These are phyloP conservation scores for Drosophila kokeensis DNA, from an alignment of 2,888 invertebrate genomes.

Conservation along the genomic window DNA sequence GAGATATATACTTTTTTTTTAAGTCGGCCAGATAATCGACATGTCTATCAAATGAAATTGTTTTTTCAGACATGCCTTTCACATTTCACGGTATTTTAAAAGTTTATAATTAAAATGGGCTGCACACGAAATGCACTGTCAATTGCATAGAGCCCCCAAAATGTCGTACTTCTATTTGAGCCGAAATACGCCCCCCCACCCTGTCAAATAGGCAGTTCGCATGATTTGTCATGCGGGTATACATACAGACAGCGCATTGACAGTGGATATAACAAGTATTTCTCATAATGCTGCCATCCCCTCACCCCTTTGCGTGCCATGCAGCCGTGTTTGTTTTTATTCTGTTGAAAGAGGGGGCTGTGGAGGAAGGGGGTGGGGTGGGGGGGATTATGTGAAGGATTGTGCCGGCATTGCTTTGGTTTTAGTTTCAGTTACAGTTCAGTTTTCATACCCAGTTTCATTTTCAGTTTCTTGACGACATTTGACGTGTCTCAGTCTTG, in stretches of 20 bases:
- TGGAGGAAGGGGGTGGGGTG: background rate
- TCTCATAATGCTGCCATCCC: slow-evolving; percentile 10
- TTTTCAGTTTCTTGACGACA: slow-evolving; percentile 37
- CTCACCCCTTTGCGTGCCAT: slow-evolving; percentile 36
- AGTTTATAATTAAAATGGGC: slow-evolving; percentile 56
- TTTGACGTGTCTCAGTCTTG: slow-evolving; percentile 52
- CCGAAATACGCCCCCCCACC: background rate
- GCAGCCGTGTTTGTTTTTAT: slow-evolving; percentile 32
- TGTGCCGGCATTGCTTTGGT: slow-evolving; percentile 35
- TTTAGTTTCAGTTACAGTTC: slow-evolving; percentile 22
- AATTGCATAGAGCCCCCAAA: slow-evolving; percentile 14
- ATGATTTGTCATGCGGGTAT: slow-evolving; percentile 69
- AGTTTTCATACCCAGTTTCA: slow-evolving; percentile 14
- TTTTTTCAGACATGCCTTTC: background rate
- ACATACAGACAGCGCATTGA: slow-evolving; percentile 38
- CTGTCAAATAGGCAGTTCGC: slow-evolving; percentile 46
- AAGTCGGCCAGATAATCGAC: slow-evolving; percentile 8
- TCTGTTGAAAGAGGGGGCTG: background rate
- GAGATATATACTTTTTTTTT: background rate
- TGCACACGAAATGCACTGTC: slow-evolving; percentile 23
- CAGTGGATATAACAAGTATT: slow-evolving; percentile 29
- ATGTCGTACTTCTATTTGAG: slow-evolving; percentile 6
- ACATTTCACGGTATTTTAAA: slow-evolving; percentile 9
- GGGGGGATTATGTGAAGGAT: background rate
- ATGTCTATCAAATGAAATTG: slow-evolving; percentile 6